Evolutionary conservation across 2,113 vertebrate species (phyloP).

Genomic region (Percopsis transmontana): DNA sequence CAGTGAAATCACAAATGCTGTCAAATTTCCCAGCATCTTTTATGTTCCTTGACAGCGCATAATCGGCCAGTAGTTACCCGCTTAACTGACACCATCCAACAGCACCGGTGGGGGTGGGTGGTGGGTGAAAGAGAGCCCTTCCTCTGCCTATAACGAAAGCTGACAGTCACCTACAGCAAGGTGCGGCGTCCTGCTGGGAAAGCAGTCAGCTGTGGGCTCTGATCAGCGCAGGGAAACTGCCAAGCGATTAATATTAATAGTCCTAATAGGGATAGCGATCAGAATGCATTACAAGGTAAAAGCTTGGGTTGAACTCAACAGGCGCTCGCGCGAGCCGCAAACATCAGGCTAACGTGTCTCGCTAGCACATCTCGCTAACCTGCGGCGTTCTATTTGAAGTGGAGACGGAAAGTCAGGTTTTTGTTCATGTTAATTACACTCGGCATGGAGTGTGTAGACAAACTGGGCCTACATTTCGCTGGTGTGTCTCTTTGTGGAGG

Average conservation of each 20-base stretch:
- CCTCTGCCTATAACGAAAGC: conserved; percentile 72
- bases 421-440: conserved; percentile 63
- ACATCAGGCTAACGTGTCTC: conserved; percentile 52
- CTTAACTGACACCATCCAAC: conserved; percentile 43
- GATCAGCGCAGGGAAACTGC: conserved; percentile 60
- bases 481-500: neutral
- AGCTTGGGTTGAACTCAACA: neutral
- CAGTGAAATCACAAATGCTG: neutral
- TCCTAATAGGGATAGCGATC: conserved; percentile 52
- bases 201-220: conserved; percentile 53
- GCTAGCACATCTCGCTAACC: conserved; percentile 30
- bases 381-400: conserved; percentile 56
- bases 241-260: conserved; percentile 74
- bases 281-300: conserved; percentile 25
- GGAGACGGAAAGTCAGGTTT: conserved; percentile 57
- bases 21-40: conserved; percentile 32
- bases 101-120: conserved; percentile 8
- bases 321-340: conserved; percentile 13
- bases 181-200: conserved; percentile 71
- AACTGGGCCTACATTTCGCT: neutral
- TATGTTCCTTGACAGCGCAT: conserved; percentile 50
- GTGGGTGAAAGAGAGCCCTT: conserved; percentile 59
- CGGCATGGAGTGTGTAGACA: conserved; percentile 37
- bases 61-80: conserved; percentile 40
- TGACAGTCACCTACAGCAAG: conserved; percentile 79